Evolutionary conservation across 92 coral and sea anemone genomes (phyloP), one percentile per base, ranked within the genome.

Genomic region (Montipora capitata): DNA sequence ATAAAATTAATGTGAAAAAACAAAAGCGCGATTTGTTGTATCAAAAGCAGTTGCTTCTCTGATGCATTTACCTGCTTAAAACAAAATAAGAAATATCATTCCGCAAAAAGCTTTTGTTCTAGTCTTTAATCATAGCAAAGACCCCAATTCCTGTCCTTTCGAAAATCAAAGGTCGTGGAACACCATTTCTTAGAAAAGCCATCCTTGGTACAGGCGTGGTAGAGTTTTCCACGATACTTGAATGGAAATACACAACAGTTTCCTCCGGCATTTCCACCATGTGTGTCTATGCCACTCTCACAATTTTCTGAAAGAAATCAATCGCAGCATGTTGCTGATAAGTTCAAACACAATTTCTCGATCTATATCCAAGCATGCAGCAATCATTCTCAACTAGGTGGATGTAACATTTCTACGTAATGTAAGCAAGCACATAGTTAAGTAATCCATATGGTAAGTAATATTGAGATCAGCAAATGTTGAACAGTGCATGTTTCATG

Each of bases 221-320:
- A 92, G 45, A 87, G 42, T 56, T 91, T 93, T 0, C 94, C 94
- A 10, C 40, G 78, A 78, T 85, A 94, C 43, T 48, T 63, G 89
- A 96, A 96, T 20, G 99, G 99, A 44, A 96, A 93, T 35, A 89
- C 88, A 59, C 99, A 97, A 68, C 99, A 97, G 11, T 94, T 93
- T 52, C 96, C 96, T 3, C 93, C 94, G 7, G 97, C 85, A 83
- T 94, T 96, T 17, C 99, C 99, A 8, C 88, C 96, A 58, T 88
- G 89, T 0, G 99, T 93, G 41, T 87, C 91, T 8, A 92, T 73
- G 8, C 97, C 98, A 77, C 98, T 92, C 11, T 92, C 93, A 52
- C 99, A 97, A 5, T 83, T 70, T 88, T 94, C 99, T 96, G 87
- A 6, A 69, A 59, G 38, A 91, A 10, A 11, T 4, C 0, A 20